Base-by-base conservation (phyloP, 2,888 invertebrate species). In the Dryobotodes eremita region DNA sequence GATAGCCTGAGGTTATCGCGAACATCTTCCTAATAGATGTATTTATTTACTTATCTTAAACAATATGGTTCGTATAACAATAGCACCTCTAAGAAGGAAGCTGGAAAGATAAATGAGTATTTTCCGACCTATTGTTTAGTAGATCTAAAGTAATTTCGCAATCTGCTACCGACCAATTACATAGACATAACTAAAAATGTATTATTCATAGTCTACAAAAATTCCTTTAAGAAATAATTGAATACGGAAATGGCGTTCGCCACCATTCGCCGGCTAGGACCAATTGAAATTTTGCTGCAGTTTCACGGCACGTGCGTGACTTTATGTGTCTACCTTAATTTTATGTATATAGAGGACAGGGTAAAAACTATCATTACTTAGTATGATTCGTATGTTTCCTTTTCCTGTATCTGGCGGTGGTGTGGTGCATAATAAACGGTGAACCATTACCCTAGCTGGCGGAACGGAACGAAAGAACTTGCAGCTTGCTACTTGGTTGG, bases 401-500 rank as follows among this genome's bases (percentile, higher is more conserved):
- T 91, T 94, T 93, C 92, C 94, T 92, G 92, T 89, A 90, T 85
- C 90, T 89, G 85, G 71, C 77, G 83, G 79, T 83, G 85, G 83
- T 88, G 90, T 87, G 87, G 89, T 93, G 93, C 93, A 94, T 94
- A 93, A 91, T 88, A 92, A 92, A 93, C 89, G 87, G 87, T 88
- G 84, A 85, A 89, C 89, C 90, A 90, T 91, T 90, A 91, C 91
- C 87, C 89, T 88, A 90, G 87, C 93, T 90, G 90, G 87, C 92
- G 93, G 92, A 93, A 93, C 94, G 94, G 93, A 95, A 94, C 94
- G 92, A 89, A 88, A 82, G 79, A 82, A 80, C 85, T 83, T 71
- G 71, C 79, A 78, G 83, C 84, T 84, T 70, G 73, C 80, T 66
- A 74, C 79, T 82, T 66, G 71, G 69, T 82, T 66, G 70, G 69